Evolutionary conservation across 2,113 vertebrate species (phyloP), one percentile per base, ranked within the genome.

Genomic region (Grallaria varia): DNA sequence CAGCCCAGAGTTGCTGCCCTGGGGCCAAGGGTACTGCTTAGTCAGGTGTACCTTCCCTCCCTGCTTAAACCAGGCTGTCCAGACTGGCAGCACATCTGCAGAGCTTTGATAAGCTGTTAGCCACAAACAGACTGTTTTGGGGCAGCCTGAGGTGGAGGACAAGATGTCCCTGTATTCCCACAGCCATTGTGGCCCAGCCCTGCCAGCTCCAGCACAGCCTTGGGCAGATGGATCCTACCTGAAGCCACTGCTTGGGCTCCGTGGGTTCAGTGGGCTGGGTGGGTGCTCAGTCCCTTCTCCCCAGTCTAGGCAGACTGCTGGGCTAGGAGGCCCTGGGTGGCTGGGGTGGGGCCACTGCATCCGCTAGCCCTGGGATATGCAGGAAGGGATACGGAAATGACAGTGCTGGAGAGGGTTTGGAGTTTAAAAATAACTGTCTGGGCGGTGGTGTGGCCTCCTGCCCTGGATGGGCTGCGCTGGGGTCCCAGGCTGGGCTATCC

Each of bases 341-440:
- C 30, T 24, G 42, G 74, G 75, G 45, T 62, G 92, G 89, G 39
- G 68, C 49, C 4, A 1, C 44, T 2, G 4, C 3, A 2, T 56
- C 56, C 2, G 0, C 56, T 72, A 60, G 58, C 66, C 35, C 67
- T 21, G 1, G 80, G 80, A 66, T 1, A 1, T 62, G 68, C 2
- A 1, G 64, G 80, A 89, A 24, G 28, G 68, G 60, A 49, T 35
- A 55, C 33, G 84, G 91, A 96, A 93, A 67, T 87, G 77, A 84
- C 64, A 58, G 64, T 7, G 1, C 55, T 75, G 81, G 55, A 62
- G 59, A 81, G 73, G 60, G n/a, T 47, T 92, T 3, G 16, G 56
- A 37, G 22, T 83, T 92, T 96, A 92, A 92, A 96, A 95, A 92
- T 95, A 96, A 74, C 87, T 1, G 1, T 12, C 56, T 42, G 78